phyloP scores from a whole-genome alignment of 2,797 vertebrate species.

The Channa striata region DNA sequence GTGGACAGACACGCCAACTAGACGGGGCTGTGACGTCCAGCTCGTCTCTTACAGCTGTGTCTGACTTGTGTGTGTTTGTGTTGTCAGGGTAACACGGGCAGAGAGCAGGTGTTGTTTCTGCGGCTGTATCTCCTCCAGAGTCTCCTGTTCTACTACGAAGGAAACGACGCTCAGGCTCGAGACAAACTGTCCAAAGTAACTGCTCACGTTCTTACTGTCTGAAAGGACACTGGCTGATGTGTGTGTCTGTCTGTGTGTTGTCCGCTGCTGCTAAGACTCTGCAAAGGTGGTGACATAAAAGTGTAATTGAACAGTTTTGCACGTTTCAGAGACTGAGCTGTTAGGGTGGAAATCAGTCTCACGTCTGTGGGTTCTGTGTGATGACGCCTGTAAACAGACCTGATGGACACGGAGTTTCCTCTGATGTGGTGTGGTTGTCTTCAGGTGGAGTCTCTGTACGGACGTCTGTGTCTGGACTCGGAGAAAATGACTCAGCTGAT shows the following conservation, averaged over 20 bases:
- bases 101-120: slow-evolving; percentile 94
- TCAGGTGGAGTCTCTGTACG: slow-evolving; percentile 88
- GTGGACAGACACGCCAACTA: not conserved
- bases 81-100: slow-evolving; percentile 91
- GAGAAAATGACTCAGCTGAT: slow-evolving; percentile 87
- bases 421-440: not conserved
- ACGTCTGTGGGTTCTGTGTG: not conserved
- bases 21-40: too few relatives aligned
- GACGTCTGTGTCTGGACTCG: slow-evolving; percentile 87
- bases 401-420: too few relatives aligned
- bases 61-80: slow-evolving; percentile 7
- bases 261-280: too few relatives aligned
- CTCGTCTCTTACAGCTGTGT: too few relatives aligned
- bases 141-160: slow-evolving; percentile 89
- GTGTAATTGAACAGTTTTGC: too few relatives aligned
- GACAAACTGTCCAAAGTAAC: slow-evolving; percentile 81
- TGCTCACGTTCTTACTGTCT: not conserved
- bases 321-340: too few relatives aligned
- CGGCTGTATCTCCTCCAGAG: slow-evolving; percentile 95
- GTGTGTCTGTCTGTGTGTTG: too few relatives aligned
- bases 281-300: too few relatives aligned
- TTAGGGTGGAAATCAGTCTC: too few relatives aligned
- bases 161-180: slow-evolving; percentile 86
- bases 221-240: too few relatives aligned
- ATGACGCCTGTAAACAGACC: too few relatives aligned